Evolutionary conservation across 1,140 invertebrate genomes (phyloP).

Genomic region (Drosophila triauraria): DNA sequence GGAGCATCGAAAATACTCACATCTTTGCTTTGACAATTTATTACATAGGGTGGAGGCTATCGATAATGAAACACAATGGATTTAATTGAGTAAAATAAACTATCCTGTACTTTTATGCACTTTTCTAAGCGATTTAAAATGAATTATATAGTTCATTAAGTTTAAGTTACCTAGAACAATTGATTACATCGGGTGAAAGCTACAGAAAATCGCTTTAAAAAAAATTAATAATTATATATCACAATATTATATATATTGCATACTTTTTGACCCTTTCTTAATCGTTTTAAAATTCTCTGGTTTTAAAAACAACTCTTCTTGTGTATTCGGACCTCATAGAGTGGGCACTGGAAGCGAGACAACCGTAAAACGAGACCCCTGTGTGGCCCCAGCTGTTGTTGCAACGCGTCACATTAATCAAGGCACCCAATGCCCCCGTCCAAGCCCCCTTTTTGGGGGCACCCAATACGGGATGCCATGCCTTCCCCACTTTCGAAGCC

Average conservation of each 20-base stretch:
- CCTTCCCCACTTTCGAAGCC: constrained; percentile 1
- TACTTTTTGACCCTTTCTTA: neutral
- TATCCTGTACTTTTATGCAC: neutral
- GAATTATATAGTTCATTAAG: too few relatives aligned
- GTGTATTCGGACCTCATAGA: constrained; percentile 7
- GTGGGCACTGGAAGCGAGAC: constrained; percentile 14
- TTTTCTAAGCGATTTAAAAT: neutral
- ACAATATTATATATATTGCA: neutral
- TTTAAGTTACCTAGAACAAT: too few relatives aligned
- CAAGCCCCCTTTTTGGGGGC: constrained; percentile 9
- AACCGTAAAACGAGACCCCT: constrained; percentile 35
- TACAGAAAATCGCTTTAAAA: too few relatives aligned
- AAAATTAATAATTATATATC: too few relatives aligned
- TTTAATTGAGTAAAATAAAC: neutral
- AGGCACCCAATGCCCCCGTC: constrained; percentile 54
- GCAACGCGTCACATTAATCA: constrained; percentile 77
- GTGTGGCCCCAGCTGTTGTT: constrained; percentile 47
- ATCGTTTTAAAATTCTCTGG: neutral
- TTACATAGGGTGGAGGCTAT: neutral
- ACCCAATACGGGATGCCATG: constrained; percentile 6
- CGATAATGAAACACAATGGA: neutral
- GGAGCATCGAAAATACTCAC: too few relatives aligned
- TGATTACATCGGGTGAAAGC: too few relatives aligned
- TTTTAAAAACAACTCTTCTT: neutral
- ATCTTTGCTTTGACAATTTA: neutral